These are phyloP conservation scores for Leucoptera coffeella DNA, from an alignment of 2,888 invertebrate genomes.

Conservation along the genomic window DNA sequence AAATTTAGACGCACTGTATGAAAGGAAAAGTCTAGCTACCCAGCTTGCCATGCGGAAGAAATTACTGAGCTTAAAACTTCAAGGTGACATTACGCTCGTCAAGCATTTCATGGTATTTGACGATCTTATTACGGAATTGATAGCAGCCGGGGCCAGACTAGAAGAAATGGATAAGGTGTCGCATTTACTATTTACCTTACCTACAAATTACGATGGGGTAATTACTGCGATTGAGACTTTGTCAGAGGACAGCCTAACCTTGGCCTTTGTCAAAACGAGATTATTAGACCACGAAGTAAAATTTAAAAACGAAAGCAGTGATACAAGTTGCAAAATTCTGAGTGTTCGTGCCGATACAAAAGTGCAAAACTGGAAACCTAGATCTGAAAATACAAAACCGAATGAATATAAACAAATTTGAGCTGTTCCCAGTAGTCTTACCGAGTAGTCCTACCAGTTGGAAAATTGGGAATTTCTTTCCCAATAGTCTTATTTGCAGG, in stretches of 20 bases:
- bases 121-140: constrained; percentile 13
- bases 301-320: constrained; percentile 7
- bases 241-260: constrained; percentile 12
- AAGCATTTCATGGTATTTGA: constrained; percentile 14
- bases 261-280: constrained; percentile 15
- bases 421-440: no score
- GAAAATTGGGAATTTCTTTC: no score
- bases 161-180: constrained; percentile 16
- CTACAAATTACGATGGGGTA: constrained; percentile 14
- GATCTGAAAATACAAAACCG: background rate
- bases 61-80: constrained; percentile 7
- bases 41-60: constrained; percentile 9
- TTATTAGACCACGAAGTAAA: constrained; percentile 10
- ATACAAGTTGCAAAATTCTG: constrained; percentile 12
- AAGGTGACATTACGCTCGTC: constrained; percentile 6
- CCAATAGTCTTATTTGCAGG: no score
- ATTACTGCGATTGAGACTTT: constrained; percentile 18
- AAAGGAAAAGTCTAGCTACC: constrained; percentile 9
- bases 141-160: constrained; percentile 14
- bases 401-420: background rate
- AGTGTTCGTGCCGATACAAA: no score
- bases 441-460: no score
- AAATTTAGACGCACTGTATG: constrained; percentile 7
- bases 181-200: constrained; percentile 16
- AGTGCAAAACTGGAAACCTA: background rate